Evolutionary conservation across 53 echinoderm and acorn worm genomes (phyloP), one percentile per base, ranked within the genome.

Genomic region (Antedon mediterranea): DNA sequence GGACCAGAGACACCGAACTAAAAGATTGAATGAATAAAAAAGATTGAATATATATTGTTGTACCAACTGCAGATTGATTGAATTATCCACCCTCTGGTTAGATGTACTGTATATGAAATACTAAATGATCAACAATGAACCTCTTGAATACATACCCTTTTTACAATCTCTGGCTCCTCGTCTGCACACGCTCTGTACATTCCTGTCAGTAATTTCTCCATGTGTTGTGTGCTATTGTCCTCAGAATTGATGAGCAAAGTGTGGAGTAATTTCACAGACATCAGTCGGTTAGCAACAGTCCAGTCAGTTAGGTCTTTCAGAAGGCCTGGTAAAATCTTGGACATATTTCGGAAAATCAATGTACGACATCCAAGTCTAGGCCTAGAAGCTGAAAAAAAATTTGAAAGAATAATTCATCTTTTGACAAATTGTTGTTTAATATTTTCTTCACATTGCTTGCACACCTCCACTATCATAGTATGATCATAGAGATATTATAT

Each of bases 301-400:
- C 98, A 98, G 80, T 98, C 98, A 0, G 82, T 76, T 28, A 98
- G 78, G 83, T 98, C 98, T 73, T 88, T 86, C 30, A 98, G 83
- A 7, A 92, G 90, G 8, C 98, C 98, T 20, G 98, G 98, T 26
- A 98, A 88, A 34, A 98, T 98, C 88, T 98, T 98, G 77, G 92
- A 92, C 44, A 98, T 80, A 83, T 98, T 88, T 13, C 92, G 92
- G 76, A 86, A 88, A 73, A 98, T 88, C 29, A 98, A 81, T 43
- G 85, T 98, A 23, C 98, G 77, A 81, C 98, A 98, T 44, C 98
- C 98, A 7, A 98, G 87, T 72, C 90, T 93, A 74, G 92, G 85
- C 34, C 98, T 75, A 15, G 32, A 70, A 32, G 73, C 90, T 90
- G 79, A 18, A 73, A 6, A 6, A 4, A 4, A 4, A 6, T 37